These are phyloP conservation scores for Rhopilema esculentum DNA, from an alignment of 30 jellyfish, hydroid and myxozoan species.

Conservation along the genomic window DNA sequence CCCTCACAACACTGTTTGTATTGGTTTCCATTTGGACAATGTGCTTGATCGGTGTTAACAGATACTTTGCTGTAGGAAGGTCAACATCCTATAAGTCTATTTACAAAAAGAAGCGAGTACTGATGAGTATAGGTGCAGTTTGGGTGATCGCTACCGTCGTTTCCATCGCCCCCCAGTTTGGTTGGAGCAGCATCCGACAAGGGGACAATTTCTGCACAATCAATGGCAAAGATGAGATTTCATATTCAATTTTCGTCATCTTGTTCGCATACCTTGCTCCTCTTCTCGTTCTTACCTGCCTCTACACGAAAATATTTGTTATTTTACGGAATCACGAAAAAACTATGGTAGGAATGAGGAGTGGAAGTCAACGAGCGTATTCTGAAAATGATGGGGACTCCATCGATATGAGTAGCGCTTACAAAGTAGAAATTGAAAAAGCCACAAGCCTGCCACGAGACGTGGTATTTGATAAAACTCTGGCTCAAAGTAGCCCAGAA, in stretches of 20 bases:
- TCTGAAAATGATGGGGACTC: conserved; percentile 55
- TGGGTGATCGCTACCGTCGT: conserved; percentile 72
- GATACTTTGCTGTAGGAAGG: conserved; percentile 91
- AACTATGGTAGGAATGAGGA: conserved; percentile 62
- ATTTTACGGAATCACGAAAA: conserved; percentile 79
- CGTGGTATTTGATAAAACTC: conserved; percentile 1
- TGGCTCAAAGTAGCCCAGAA: background rate
- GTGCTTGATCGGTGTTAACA: conserved; percentile 84
- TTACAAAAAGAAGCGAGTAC: conserved; percentile 69
- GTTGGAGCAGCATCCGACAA: conserved; percentile 92
- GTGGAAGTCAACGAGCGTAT: conserved; percentile 9
- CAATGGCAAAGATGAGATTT: conserved; percentile 75
- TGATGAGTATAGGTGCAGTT: conserved; percentile 59
- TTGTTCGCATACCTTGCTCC: conserved; percentile 81
- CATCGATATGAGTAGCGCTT: conserved; percentile 34
- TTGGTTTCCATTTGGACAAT: conserved; percentile 93
- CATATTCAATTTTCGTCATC: conserved; percentile 72
- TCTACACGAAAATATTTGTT: conserved; percentile 77
- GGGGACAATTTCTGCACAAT: conserved; percentile 97
- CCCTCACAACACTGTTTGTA: conserved; percentile 77
- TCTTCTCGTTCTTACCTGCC: conserved; percentile 52
- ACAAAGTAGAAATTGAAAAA: conserved; percentile 6
- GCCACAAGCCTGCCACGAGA: conserved; percentile 15
- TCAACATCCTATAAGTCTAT: conserved; percentile 62
- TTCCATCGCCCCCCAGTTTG: conserved; percentile 81